These are phyloP conservation scores for Chromoteleia sp. DNA, from an alignment of 2,888 invertebrate genomes.

Conservation along the genomic window DNA sequence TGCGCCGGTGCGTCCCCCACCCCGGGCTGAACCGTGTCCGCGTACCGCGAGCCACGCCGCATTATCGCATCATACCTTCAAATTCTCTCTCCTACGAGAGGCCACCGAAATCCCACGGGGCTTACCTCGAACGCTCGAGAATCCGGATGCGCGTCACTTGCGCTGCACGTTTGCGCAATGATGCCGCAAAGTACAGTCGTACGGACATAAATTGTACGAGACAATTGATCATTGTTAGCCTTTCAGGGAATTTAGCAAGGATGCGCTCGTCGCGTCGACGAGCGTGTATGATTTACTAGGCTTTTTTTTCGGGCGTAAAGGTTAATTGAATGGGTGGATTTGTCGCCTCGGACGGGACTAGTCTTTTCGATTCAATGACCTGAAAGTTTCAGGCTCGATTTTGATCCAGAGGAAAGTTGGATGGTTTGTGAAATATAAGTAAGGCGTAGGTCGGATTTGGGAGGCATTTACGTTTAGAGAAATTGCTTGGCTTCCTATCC, in stretches of 20 bases:
- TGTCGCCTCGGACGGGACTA: slow-evolving; percentile 24
- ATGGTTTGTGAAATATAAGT: neutral
- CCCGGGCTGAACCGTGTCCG: slow-evolving; percentile 26
- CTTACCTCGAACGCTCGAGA: slow-evolving; percentile 54
- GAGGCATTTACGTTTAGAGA: neutral
- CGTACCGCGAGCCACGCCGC: slow-evolving; percentile 70
- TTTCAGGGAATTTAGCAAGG: slow-evolving; percentile 65
- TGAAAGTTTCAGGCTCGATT: slow-evolving; percentile 13
- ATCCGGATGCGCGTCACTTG: slow-evolving; percentile 58
- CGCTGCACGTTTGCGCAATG: slow-evolving; percentile 60
- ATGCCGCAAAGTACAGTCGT: slow-evolving; percentile 39
- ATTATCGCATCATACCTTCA: slow-evolving; percentile 81
- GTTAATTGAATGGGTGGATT: slow-evolving; percentile 61
- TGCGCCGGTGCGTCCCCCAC: slow-evolving; percentile 74
- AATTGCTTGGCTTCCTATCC: too few relatives aligned
- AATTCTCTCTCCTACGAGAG: slow-evolving; percentile 71
- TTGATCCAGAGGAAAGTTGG: neutral
- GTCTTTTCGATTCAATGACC: slow-evolving; percentile 15
- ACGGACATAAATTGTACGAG: slow-evolving; percentile 50
- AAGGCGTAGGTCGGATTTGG: neutral
- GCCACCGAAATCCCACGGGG: slow-evolving; percentile 69
- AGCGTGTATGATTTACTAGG: slow-evolving; percentile 50
- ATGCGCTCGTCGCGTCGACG: slow-evolving; percentile 15
- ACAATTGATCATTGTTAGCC: slow-evolving; percentile 69
- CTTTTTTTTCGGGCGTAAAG: slow-evolving; percentile 43